A percentile compares a stretch with the other conserved stretches of the same genome.
Conservation (phyloP, 2,797 vertebrate species). For the Notamacropus eugenii region DNA sequence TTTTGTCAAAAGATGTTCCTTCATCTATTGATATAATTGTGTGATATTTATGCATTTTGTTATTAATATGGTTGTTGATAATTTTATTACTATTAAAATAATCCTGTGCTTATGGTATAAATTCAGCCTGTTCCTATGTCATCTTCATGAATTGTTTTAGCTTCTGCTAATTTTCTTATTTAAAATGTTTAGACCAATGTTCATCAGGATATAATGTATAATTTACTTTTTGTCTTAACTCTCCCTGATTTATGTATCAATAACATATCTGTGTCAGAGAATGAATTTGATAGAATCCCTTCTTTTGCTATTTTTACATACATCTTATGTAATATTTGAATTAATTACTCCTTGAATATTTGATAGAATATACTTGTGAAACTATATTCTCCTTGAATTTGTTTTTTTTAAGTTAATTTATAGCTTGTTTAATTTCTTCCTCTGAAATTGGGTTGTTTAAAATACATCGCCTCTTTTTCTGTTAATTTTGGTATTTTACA, state of each 20-base stretch:
- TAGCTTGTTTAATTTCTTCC: background rate
- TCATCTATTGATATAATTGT: background rate
- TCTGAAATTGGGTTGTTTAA: background rate
- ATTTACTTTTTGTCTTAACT: background rate
- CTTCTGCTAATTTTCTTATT: background rate
- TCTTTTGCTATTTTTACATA: background rate
- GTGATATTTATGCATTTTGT: background rate
- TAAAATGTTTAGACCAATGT: background rate
- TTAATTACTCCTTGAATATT: background rate
- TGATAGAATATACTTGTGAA: background rate
- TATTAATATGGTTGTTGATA: background rate
- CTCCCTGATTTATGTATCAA: background rate
- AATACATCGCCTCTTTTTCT: background rate
- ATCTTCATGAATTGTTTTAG: background rate
- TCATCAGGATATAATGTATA: background rate
- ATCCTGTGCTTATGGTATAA: background rate
- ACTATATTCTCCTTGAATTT: background rate
- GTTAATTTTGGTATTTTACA: background rate
- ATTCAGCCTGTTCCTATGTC: background rate
- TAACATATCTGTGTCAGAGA: background rate
- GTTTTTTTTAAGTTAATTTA: background rate
- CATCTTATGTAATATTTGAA: background rate
- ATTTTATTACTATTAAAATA: background rate
- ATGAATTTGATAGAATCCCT: background rate
- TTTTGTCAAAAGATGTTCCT: background rate